A percentile compares a stretch with the other conserved stretches of the same genome.
These are phyloP conservation scores for Labroides dimidiatus DNA, from an alignment of 2,797 vertebrate genomes.

Conservation along the genomic window DNA sequence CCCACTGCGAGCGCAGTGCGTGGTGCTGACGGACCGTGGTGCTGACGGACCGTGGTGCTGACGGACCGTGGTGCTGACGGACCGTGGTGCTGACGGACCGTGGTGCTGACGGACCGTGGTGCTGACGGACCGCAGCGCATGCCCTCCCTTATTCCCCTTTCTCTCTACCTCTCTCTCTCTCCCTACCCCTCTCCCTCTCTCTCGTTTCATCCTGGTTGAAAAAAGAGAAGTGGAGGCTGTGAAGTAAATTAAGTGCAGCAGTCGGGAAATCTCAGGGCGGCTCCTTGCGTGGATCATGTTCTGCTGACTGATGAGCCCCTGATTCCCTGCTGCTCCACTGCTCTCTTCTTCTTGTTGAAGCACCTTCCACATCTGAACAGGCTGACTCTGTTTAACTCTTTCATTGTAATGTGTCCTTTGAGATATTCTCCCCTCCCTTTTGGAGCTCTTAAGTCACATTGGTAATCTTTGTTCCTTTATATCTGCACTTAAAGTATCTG, in stretches of 20 bases:
- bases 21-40: too few species aligned
- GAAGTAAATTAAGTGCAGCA: constrained; percentile 55
- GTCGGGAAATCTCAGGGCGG: constrained; percentile 58
- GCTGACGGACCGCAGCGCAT: too few species aligned
- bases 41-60: too few species aligned
- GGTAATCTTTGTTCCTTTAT: neutral
- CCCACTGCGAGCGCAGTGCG: too few species aligned
- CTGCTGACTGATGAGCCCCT: constrained; percentile 60
- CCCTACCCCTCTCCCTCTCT: constrained; percentile 12
- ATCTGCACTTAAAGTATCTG: constrained; percentile 16
- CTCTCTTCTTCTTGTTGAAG: constrained; percentile 1
- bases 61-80: too few species aligned
- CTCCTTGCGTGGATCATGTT: constrained; percentile 59
- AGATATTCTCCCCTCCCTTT: constrained; percentile 3
- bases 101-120: too few species aligned
- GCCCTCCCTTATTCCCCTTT: too few species aligned
- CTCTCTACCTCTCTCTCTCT: too few species aligned
- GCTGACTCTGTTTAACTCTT: neutral
- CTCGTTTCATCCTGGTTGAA: constrained; percentile 39
- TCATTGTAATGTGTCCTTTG: neutral
- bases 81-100: too few species aligned
- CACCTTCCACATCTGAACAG: neutral
- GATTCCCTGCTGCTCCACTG: constrained; percentile 10
- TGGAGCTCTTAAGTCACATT: neutral
- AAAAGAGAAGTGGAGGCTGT: constrained; percentile 40